Evolutionary conservation across 2,888 invertebrate genomes (phyloP).

Genomic region (Caenorhabditis plicata): DNA sequence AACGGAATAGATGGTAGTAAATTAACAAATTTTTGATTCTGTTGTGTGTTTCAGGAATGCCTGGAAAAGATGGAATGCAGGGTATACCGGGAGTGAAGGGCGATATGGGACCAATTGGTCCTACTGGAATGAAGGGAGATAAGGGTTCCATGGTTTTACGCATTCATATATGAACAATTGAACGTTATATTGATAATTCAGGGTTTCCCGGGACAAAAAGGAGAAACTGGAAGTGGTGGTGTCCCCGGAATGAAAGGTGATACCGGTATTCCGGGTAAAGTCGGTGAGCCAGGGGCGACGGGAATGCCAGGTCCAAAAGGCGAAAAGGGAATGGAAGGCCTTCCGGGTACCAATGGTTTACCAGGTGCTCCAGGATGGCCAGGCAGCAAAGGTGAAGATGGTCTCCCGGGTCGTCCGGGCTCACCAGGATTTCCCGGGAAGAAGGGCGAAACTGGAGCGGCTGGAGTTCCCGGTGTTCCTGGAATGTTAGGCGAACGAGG

Average conservation of each 20-base stretch:
- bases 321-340: slow-evolving; percentile 51
- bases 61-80: slow-evolving; percentile 48
- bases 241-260: slow-evolving; percentile 53
- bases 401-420: slow-evolving; percentile 53
- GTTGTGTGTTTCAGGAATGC: slow-evolving; percentile 20
- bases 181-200: slow-evolving; percentile 5
- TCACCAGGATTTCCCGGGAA: slow-evolving; percentile 57
- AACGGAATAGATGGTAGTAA: slow-evolving; percentile 32
- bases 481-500: slow-evolving; percentile 52
- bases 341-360: slow-evolving; percentile 47
- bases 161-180: not conserved
- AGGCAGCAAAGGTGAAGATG: slow-evolving; percentile 55
- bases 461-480: slow-evolving; percentile 47
- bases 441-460: slow-evolving; percentile 36
- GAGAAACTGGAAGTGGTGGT: slow-evolving; percentile 44
- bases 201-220: slow-evolving; percentile 55
- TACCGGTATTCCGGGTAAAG: slow-evolving; percentile 50
- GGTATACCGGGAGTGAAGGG: slow-evolving; percentile 54
- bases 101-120: slow-evolving; percentile 50
- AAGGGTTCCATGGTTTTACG: slow-evolving; percentile 46
- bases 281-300: slow-evolving; percentile 45
- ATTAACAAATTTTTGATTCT: slow-evolving; percentile 1
- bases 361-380: slow-evolving; percentile 56
- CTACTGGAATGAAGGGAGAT: slow-evolving; percentile 56
- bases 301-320: slow-evolving; percentile 48